Percentiles rank a stretch among this genome's conserved stretches.
phyloP scores from a whole-genome alignment of 2,113 vertebrate species.

The Hepsetus odoe region DNA sequence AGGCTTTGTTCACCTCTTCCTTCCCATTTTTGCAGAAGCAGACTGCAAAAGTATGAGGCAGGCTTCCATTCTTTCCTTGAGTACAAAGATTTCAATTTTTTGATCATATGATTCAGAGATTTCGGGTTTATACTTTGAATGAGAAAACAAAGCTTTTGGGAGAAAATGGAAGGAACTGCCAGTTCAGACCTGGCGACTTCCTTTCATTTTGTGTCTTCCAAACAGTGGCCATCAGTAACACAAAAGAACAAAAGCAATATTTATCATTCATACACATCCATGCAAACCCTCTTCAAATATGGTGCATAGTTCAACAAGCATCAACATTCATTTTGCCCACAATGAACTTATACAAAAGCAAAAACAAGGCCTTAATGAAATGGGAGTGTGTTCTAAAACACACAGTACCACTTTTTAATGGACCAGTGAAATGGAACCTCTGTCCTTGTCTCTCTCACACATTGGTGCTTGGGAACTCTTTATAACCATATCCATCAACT shows the following conservation, averaged over 20 bases:
- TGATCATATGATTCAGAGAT: constrained; percentile 60
- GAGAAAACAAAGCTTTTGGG: constrained; percentile 57
- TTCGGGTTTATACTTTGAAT: constrained; percentile 59
- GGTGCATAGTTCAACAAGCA: not conserved
- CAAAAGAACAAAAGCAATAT: constrained; percentile 28
- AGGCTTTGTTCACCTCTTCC: constrained; percentile 62
- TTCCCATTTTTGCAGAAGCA: constrained; percentile 60
- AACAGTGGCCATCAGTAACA: constrained; percentile 36
- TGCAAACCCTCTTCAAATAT: not conserved
- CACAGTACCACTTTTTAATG: not conserved
- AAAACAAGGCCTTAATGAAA: not conserved
- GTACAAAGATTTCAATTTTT: constrained; percentile 63
- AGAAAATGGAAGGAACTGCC: constrained; percentile 61
- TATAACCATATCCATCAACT: constrained; percentile 1
- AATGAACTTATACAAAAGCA: not conserved
- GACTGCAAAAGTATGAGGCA: constrained; percentile 56
- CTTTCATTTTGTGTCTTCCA: constrained; percentile 52
- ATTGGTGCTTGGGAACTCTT: not conserved
- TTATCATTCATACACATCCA: constrained; percentile 15
- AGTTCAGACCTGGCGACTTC: constrained; percentile 52
- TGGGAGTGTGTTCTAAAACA: not conserved
- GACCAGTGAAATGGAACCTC: not conserved
- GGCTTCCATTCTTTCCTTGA: constrained; percentile 51
- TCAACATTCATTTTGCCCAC: not conserved
- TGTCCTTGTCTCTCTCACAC: not conserved